Evolutionary conservation across 2,113 vertebrate genomes (phyloP).

Genomic region (Salvelinus sp.): DNA sequence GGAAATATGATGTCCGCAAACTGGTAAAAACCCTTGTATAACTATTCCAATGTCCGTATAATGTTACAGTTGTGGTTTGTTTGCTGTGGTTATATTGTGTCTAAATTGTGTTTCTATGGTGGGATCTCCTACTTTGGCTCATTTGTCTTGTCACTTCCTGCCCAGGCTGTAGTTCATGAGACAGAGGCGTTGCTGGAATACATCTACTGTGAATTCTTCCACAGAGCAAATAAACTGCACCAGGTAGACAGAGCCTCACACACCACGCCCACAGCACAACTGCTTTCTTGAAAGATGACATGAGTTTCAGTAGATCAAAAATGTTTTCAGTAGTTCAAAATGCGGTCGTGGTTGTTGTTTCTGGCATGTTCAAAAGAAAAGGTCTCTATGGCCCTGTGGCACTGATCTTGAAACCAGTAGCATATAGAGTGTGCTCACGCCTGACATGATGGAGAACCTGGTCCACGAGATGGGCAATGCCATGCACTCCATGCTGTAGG

Average conservation of each 20-base stretch:
- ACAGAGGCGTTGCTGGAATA: constrained; percentile 90
- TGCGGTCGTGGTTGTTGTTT: too few relatives aligned
- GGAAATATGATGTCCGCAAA: constrained; percentile 91
- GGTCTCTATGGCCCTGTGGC: too few relatives aligned
- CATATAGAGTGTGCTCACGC: constrained; percentile 74
- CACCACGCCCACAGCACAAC: neutral
- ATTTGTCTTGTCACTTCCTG: neutral
- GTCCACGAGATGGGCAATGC: constrained; percentile 99
- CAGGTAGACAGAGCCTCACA: constrained; percentile 76
- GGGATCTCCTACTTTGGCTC: neutral
- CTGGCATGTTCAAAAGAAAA: too few relatives aligned
- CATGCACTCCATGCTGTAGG: constrained; percentile 96
- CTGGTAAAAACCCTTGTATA: constrained; percentile 74
- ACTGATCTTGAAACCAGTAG: too few relatives aligned
- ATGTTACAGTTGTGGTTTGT: neutral
- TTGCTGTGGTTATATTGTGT: neutral
- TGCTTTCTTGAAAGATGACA: too few relatives aligned
- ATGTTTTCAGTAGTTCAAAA: too few relatives aligned
- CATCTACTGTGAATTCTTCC: constrained; percentile 98
- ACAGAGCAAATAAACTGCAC: constrained; percentile 88
- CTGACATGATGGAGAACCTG: constrained; percentile 98
- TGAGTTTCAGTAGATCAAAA: too few relatives aligned
- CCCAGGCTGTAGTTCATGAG: constrained; percentile 93
- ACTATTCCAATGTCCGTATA: neutral
- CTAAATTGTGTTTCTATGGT: neutral